A percentile compares a stretch with the other conserved stretches of the same genome.
Evolutionary conservation across 2,888 invertebrate species (phyloP).

Genomic region (Aleiodes alternator): DNA sequence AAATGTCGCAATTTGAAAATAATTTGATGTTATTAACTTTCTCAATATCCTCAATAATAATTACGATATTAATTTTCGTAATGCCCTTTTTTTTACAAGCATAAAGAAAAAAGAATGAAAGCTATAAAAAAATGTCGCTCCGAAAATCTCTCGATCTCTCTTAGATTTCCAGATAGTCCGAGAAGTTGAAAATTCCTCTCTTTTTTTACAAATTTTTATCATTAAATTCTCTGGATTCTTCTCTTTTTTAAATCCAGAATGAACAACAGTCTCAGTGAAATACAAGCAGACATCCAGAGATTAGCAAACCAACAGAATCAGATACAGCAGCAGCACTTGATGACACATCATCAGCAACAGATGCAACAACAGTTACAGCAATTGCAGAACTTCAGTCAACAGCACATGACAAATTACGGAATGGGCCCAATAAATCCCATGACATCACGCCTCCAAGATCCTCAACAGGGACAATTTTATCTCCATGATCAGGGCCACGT

Average conservation of each 20-base stretch:
- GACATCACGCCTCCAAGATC: slow-evolving; percentile 66
- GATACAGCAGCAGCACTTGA: slow-evolving; percentile 81
- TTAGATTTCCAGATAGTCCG: too few relatives aligned
- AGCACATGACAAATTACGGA: slow-evolving; percentile 70
- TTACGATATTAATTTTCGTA: too few relatives aligned
- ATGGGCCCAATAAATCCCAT: slow-evolving; percentile 67
- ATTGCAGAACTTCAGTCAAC: slow-evolving; percentile 75
- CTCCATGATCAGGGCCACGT: slow-evolving; percentile 81
- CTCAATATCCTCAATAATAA: too few relatives aligned
- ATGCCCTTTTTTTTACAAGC: too few relatives aligned
- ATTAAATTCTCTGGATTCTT: background rate
- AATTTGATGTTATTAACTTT: too few relatives aligned
- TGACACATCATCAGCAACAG: slow-evolving; percentile 78
- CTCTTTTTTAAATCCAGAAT: slow-evolving; percentile 78
- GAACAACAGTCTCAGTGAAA: slow-evolving; percentile 95
- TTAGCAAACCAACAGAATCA: slow-evolving; percentile 89
- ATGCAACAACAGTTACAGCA: slow-evolving; percentile 79
- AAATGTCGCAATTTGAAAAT: too few relatives aligned
- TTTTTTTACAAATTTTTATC: background rate
- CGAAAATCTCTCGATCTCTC: too few relatives aligned
- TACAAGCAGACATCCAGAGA: slow-evolving; percentile 95
- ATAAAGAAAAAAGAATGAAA: too few relatives aligned
- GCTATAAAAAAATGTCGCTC: too few relatives aligned
- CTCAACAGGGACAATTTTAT: slow-evolving; percentile 83
- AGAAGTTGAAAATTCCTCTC: background rate